Conservation (phyloP, 1,140 invertebrate genomes). For the Cydia splendana region DNA sequence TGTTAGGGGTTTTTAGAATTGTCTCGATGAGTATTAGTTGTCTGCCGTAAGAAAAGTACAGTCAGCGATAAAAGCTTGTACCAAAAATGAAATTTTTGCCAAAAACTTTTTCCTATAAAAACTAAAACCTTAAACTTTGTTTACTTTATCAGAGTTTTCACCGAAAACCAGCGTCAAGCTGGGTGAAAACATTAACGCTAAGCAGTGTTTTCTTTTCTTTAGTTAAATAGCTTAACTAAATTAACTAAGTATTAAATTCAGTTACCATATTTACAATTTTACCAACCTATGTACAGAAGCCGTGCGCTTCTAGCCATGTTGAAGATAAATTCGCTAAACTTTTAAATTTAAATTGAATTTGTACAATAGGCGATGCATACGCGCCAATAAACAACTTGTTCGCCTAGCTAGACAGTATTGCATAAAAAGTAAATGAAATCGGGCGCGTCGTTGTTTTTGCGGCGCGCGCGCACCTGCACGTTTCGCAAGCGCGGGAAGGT, state of each 20-base stretch:
- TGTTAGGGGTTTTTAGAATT: too few species aligned
- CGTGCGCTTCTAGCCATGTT: neutral
- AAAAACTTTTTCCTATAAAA: neutral
- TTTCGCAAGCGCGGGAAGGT: conserved; percentile 77
- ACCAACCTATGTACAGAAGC: neutral
- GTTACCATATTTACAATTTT: neutral
- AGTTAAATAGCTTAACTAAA: too few species aligned
- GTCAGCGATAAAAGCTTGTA: too few species aligned
- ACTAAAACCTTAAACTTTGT: neutral
- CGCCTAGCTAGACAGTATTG: conserved; percentile 54
- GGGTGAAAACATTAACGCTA: neutral
- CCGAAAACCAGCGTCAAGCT: neutral
- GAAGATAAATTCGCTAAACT: neutral
- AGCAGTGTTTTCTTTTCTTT: neutral
- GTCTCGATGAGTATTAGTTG: too few species aligned
- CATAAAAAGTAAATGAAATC: conserved; percentile 78
- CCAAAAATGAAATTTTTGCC: too few species aligned
- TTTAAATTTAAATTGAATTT: neutral
- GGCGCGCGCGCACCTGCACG: conserved; percentile 69
- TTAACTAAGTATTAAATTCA: neutral
- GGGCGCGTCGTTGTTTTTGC: conserved; percentile 72
- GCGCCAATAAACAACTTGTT: neutral
- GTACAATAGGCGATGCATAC: neutral
- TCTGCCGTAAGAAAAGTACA: too few species aligned
- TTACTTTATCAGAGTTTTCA: neutral